Conservation (phyloP, 2,113 vertebrate species). For the Nycticryphes semicollaris region DNA sequence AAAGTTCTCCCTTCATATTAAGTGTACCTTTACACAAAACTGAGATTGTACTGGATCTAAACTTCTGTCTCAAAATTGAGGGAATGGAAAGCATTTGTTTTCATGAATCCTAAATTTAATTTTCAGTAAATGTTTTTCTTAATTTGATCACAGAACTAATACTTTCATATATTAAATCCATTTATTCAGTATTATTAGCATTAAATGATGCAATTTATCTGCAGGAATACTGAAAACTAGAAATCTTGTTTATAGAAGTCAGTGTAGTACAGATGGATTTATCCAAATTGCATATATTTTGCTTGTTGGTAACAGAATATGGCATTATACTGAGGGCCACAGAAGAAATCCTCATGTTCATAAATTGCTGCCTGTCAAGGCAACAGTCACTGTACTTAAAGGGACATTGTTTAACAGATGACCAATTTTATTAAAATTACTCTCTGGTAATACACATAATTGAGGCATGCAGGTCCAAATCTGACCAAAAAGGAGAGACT, state of each 20-base stretch:
- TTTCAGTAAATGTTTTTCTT: neutral
- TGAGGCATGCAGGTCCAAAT: neutral
- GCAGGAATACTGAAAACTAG: neutral
- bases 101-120: neutral
- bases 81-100: neutral
- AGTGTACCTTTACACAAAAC: neutral
- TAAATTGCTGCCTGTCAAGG: neutral
- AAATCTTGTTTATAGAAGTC: neutral
- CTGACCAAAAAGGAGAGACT: neutral
- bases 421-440: neutral
- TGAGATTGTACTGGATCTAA: neutral
- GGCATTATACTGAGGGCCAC: neutral
- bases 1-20: neutral
- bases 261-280: neutral
- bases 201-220: neutral
- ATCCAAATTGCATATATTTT: neutral
- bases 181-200: neutral
- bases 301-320: neutral
- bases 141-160: neutral
- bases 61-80: neutral
- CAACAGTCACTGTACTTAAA: neutral
- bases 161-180: neutral
- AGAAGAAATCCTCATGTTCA: neutral
- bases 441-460: neutral
- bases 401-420: neutral